Evolutionary conservation across 2,797 vertebrate species (phyloP), one percentile per base, ranked within the genome.

Genomic region (Esox masquinongy): DNA sequence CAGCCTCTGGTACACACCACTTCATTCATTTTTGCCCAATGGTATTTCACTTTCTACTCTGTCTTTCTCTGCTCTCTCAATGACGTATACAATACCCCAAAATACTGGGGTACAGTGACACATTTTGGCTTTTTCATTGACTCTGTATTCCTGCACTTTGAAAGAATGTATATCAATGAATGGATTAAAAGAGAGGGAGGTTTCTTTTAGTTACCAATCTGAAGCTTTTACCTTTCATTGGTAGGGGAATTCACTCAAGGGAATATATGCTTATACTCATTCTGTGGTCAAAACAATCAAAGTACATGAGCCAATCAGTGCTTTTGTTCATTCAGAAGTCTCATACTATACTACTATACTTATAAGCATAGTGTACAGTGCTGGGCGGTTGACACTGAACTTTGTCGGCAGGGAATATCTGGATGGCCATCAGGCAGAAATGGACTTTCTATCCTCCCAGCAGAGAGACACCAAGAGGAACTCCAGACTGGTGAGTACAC

Each of bases 401-500:
- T 73, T n/a, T 56, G 29, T 24, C 51, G 77, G 0, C 86, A 99
- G 98, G 80, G 95, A 98, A 3, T 92, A 95, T 77, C 90, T 99
- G 80, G 93, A 96, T 78, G 87, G 91, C n/a, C 96, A 97, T 83
- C 97, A 97, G 86, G 87, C 91, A 0, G 97, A 99, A 88, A 84
- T 99, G 92, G 96, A 97, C 86, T 95, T 96, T 85, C 91, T 99
- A 87, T 94, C 93, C 0, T 94, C 93, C 19, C 92, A 96, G 72
- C 97, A 98, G 88, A 94, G 93, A 80, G 95, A 97, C 31, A 95
- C 94, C 0, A 96, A 94, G 87, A 96, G 96, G 67, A 97, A 95
- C 88, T 99, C 98, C 68, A 94, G 98, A 90, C 89, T 99, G 96
- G 98, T 99, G 93, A 95, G 95, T 24, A 47, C 16, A 31, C 5